Evolutionary conservation across 2,797 vertebrate genomes (phyloP).

Genomic region (Macropodus opercularis): DNA sequence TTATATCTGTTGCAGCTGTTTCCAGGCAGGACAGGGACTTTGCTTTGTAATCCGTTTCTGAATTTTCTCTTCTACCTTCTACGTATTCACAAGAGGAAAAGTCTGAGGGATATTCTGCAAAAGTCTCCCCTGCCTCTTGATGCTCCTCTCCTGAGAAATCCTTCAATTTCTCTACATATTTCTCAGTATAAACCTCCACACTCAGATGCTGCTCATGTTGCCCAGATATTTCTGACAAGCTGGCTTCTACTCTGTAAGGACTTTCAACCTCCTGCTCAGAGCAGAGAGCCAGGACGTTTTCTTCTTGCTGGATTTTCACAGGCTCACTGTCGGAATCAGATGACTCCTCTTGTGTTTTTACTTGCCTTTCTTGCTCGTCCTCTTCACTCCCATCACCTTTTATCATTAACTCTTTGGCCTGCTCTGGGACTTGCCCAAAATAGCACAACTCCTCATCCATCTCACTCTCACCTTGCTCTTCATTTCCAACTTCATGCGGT

Average conservation of each 20-base stretch:
- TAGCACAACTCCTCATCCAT: conserved; percentile 56
- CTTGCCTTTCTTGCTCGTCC: conserved; percentile 27
- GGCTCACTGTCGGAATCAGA: conserved; percentile 34
- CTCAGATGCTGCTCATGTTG: conserved; percentile 51
- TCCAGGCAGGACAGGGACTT: not conserved
- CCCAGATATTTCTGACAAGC: conserved; percentile 30
- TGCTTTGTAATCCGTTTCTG: conserved; percentile 5
- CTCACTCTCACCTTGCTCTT: conserved; percentile 50
- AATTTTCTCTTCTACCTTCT: conserved; percentile 25
- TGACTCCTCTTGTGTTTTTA: conserved; percentile 18
- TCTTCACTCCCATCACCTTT: conserved; percentile 40
- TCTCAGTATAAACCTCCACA: conserved; percentile 38
- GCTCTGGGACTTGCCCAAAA: conserved; percentile 52
- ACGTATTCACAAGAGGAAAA: conserved; percentile 73
- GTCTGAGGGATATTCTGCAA: conserved; percentile 81
- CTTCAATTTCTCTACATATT: conserved; percentile 58
- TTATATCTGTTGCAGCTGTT: conserved; percentile 5
- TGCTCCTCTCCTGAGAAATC: conserved; percentile 81
- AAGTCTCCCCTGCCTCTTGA: conserved; percentile 77
- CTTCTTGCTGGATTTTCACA: conserved; percentile 29
- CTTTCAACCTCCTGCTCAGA: conserved; percentile 32
- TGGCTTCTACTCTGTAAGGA: not conserved
- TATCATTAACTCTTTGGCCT: conserved; percentile 20
- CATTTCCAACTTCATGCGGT: conserved; percentile 58
- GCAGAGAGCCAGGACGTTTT: not conserved